Evolutionary conservation across 2,797 vertebrate species (phyloP).

Genomic region (Naso thynnoides): DNA sequence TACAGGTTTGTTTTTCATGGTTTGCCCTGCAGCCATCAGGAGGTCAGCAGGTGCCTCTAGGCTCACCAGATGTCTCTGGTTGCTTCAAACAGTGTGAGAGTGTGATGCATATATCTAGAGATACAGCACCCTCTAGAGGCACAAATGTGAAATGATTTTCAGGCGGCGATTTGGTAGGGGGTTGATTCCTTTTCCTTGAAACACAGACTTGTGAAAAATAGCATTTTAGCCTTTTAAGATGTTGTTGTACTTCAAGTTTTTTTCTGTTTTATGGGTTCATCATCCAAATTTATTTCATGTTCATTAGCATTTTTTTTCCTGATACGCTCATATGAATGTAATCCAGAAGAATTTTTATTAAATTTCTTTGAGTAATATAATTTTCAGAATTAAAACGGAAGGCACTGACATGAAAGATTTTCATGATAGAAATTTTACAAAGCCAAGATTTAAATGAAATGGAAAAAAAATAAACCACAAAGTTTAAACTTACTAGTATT

Average conservation of each 20-base stretch:
- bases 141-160: neutral
- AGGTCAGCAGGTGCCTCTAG: slow-evolving; percentile 75
- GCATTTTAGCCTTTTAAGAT: neutral
- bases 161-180: neutral
- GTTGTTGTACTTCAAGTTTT: neutral
- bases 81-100: slow-evolving; percentile 5
- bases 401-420: neutral
- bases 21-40: slow-evolving; percentile 52
- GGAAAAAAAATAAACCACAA: neutral
- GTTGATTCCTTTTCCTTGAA: neutral
- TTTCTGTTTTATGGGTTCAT: neutral
- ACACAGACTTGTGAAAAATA: neutral
- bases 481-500: neutral
- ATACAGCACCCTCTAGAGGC: slow-evolving; percentile 65
- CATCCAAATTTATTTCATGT: neutral
- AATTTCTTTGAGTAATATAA: neutral
- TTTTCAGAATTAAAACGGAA: neutral
- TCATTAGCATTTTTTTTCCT: too few relatives aligned
- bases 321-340: neutral
- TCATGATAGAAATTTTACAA: neutral
- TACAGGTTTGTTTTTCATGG: slow-evolving; percentile 24
- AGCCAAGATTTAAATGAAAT: neutral
- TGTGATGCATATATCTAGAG: slow-evolving; percentile 33
- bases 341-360: neutral
- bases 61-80: slow-evolving; percentile 64